phyloP scores from a whole-genome alignment of 2,888 invertebrate genomes.

The Nasonovia ribisnigri region DNA sequence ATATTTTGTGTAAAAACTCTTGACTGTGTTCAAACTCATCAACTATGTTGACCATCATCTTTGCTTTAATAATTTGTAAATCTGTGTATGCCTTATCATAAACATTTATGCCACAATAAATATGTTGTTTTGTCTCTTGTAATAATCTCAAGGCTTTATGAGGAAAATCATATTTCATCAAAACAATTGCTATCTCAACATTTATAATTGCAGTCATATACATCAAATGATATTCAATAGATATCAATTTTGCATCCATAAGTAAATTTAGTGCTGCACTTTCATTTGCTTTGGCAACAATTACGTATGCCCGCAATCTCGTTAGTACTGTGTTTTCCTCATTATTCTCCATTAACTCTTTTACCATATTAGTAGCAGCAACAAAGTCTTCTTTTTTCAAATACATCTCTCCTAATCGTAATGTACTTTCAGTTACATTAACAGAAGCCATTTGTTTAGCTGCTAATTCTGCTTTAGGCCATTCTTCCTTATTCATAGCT shows the following conservation, averaged over 20 bases:
- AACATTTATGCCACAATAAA: constrained; percentile 56
- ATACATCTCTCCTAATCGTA: constrained; percentile 68
- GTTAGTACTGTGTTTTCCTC: constrained; percentile 75
- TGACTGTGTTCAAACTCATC: constrained; percentile 50
- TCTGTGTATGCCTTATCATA: constrained; percentile 55
- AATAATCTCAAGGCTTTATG: constrained; percentile 60
- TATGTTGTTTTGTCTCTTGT: constrained; percentile 62
- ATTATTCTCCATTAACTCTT: constrained; percentile 59
- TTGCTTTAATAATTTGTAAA: constrained; percentile 62
- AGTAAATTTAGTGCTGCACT: constrained; percentile 64
- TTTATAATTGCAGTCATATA: constrained; percentile 61
- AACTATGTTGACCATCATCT: constrained; percentile 52
- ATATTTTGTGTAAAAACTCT: constrained; percentile 41
- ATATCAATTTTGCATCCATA: constrained; percentile 80
- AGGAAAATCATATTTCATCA: constrained; percentile 59
- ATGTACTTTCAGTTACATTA: constrained; percentile 72
- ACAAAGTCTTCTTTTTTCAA: constrained; percentile 65
- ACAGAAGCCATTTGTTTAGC: constrained; percentile 72
- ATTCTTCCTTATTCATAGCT: constrained; percentile 71
- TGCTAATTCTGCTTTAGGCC: constrained; percentile 73
- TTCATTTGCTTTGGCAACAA: constrained; percentile 64
- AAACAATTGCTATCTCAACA: constrained; percentile 56
- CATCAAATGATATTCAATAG: constrained; percentile 77
- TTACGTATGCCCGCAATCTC: constrained; percentile 72
- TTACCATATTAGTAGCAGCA: constrained; percentile 63